These are phyloP conservation scores for Perodicticus potto DNA, from an alignment of 2,797 vertebrate species.

Conservation along the genomic window DNA sequence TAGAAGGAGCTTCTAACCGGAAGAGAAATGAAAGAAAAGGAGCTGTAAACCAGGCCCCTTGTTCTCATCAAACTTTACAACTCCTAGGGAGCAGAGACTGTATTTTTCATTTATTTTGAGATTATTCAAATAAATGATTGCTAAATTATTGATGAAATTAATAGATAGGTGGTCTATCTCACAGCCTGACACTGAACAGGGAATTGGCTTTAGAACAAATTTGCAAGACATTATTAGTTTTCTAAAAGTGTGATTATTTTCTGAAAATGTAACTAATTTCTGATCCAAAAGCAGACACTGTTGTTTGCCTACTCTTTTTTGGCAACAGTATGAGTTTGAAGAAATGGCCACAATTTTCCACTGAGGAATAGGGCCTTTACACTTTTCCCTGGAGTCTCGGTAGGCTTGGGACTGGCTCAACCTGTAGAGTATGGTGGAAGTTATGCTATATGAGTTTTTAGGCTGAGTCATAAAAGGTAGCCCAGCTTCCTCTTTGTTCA, in stretches of 20 bases:
- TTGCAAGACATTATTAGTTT: conserved; percentile 10
- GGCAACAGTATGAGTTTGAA: not conserved
- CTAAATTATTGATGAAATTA: conserved; percentile 70
- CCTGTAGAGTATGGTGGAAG: not conserved
- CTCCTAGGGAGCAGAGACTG: not conserved
- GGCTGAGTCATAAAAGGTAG: not conserved
- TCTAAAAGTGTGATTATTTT: conserved; percentile 51
- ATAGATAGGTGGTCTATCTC: conserved; percentile 30
- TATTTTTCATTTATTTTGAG: conserved; percentile 45
- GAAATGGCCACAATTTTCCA: not conserved
- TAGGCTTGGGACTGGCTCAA: not conserved
- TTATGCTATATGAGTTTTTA: not conserved
- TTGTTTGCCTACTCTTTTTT: not conserved
- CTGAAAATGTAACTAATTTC: conserved; percentile 47
- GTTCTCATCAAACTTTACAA: conserved; percentile 65
- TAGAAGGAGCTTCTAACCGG: not conserved
- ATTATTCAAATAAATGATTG: conserved; percentile 39
- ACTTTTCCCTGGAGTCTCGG: not conserved
- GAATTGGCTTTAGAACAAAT: conserved; percentile 12
- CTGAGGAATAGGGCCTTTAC: not conserved
- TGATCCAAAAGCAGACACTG: not conserved
- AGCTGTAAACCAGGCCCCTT: not conserved
- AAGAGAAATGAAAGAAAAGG: not conserved
- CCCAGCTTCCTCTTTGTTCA: not conserved
- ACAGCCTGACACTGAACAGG: not conserved